These are phyloP conservation scores for Lepisosteus oculatus DNA, from an alignment of 2,113 vertebrate genomes.

Conservation along the genomic window DNA sequence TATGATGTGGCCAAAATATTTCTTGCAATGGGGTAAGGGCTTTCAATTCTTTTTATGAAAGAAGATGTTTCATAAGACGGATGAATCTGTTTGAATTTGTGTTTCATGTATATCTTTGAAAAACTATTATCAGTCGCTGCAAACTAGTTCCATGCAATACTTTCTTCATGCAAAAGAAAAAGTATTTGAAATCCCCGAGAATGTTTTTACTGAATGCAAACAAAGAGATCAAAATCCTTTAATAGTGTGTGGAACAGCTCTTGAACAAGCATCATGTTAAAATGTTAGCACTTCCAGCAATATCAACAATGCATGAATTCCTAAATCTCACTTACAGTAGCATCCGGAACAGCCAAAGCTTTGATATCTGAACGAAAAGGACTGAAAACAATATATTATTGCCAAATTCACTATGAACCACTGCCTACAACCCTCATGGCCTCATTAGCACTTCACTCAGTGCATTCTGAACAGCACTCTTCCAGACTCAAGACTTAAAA, in stretches of 20 bases:
- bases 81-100: too few relatives aligned
- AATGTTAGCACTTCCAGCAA: slow-evolving; percentile 1
- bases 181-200: too few relatives aligned
- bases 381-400: background rate
- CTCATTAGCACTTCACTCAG: background rate
- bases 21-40: too few relatives aligned
- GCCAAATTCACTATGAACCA: background rate
- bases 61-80: too few relatives aligned
- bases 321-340: slow-evolving; percentile 17
- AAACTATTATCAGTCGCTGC: too few relatives aligned
- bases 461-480: background rate
- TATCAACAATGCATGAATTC: background rate
- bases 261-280: background rate
- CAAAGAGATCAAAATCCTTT: too few relatives aligned
- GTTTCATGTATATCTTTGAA: too few relatives aligned
- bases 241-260: background rate
- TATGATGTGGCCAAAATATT: too few relatives aligned
- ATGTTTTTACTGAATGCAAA: too few relatives aligned
- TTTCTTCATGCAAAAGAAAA: too few relatives aligned
- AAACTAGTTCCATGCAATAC: too few relatives aligned
- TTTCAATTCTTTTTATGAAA: too few relatives aligned
- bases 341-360: background rate
- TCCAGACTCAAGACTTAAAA: background rate
- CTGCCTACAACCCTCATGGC: background rate
- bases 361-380: slow-evolving; percentile 2